These are phyloP conservation scores for Apoda limacodes DNA, from an alignment of 2,888 invertebrate genomes.

Conservation along the genomic window DNA sequence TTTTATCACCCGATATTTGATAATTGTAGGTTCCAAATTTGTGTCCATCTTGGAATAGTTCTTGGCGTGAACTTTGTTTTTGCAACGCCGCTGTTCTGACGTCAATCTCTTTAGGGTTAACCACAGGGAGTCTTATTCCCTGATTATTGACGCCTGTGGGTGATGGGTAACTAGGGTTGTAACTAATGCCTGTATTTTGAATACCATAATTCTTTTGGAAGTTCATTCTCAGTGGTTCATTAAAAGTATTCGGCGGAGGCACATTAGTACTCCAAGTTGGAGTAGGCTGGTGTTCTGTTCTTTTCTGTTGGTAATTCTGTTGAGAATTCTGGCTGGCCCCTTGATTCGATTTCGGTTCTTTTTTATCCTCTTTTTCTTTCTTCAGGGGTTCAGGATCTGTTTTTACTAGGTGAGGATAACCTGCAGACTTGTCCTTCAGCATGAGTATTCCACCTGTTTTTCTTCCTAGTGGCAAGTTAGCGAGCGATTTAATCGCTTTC, in stretches of 20 bases:
- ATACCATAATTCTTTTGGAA: conserved; percentile 50
- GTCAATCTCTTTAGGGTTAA: conserved; percentile 65
- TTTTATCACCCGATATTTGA: conserved; percentile 53
- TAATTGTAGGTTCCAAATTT: conserved; percentile 46
- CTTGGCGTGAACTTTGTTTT: conserved; percentile 53
- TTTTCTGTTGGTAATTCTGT: conserved; percentile 30
- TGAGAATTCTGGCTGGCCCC: conserved; percentile 30
- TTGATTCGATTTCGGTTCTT: conserved; percentile 36
- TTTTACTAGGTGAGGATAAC: conserved; percentile 62
- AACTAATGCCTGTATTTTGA: conserved; percentile 37
- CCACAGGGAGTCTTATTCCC: conserved; percentile 53
- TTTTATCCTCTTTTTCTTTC: conserved; percentile 50
- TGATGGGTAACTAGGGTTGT: conserved; percentile 36
- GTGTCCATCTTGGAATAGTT: conserved; percentile 45
- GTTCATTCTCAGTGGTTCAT: conserved; percentile 33
- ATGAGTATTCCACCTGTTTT: conserved; percentile 66
- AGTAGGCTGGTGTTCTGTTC: conserved; percentile 27
- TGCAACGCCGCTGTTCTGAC: conserved; percentile 60
- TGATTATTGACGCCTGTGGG: conserved; percentile 29
- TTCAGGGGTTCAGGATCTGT: conserved; percentile 42
- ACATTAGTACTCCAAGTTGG: conserved; percentile 29
- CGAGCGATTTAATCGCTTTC: conserved; percentile 50
- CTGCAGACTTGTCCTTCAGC: conserved; percentile 61
- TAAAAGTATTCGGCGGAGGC: conserved; percentile 22
- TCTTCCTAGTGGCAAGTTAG: conserved; percentile 49